Conservation (phyloP, 2,797 vertebrate species). For the Ctenosaura bakeri region DNA sequence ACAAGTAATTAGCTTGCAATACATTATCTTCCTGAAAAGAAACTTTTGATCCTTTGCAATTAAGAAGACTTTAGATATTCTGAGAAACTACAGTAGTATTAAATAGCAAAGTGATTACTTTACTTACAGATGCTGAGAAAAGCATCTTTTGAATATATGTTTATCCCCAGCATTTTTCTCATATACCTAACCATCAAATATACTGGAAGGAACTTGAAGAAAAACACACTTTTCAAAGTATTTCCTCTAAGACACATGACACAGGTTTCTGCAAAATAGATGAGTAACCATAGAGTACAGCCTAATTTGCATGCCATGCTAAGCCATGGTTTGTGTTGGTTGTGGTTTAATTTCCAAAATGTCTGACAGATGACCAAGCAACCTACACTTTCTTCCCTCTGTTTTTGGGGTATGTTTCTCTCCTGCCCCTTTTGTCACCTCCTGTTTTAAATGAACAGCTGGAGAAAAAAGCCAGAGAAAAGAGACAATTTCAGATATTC, state of each 20-base stretch:
- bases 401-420: neutral
- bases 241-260: neutral
- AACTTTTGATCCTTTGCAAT: neutral
- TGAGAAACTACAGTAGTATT: slow-evolving; percentile 4
- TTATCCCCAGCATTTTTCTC: neutral
- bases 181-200: neutral
- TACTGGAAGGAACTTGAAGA: neutral
- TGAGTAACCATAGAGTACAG: neutral
- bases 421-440: neutral
- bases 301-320: neutral
- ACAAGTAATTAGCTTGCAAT: slow-evolving; percentile 16
- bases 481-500: no score
- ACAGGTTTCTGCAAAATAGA: neutral
- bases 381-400: neutral
- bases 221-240: neutral
- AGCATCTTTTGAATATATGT: neutral
- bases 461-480: no score
- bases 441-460: neutral
- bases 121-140: neutral
- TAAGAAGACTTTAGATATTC: neutral
- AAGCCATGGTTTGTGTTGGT: neutral
- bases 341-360: neutral
- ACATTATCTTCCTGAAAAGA: neutral
- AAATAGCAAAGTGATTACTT: neutral
- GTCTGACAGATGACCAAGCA: neutral